Evolutionary conservation across 2,888 invertebrate genomes (phyloP), one percentile per base, ranked within the genome.

Genomic region (Ormia ochracea): DNA sequence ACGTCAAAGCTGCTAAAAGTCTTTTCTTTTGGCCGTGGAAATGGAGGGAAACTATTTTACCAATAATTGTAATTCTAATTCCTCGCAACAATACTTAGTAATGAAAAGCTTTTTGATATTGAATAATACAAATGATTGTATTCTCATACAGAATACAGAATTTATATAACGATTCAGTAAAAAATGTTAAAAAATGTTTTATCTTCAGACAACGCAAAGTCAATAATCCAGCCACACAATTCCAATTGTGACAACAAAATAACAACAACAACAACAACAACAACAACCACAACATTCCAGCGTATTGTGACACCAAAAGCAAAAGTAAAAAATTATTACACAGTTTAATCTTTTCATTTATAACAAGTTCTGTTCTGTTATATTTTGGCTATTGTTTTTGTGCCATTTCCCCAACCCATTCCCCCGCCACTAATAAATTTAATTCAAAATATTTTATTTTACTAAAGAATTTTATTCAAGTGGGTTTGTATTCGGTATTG

Each of bases 361-460:
- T 21, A 63, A 10, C 26, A 48, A 28, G 56, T 74, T 54, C 28
- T 19, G 52, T 26, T 65, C 10, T 36, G 52, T 14, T 43, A 36
- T 61, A n/a, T 59, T 61, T 33, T 36, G 26, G 21, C 10, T 69
- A 26, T 17, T 59, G 14, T 36, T 48, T 58, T 21, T 41, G 3
- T 4, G 19, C 33, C 12, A 4, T 52, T 41, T 41, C 23, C 21
- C 31, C 31, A 12, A 45, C 31, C 31, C n/a, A 45, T 72, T 76
- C 75, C 75, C 75, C 48, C 52, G 61, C 52, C 61, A 50, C 66
- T 66, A 80, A 76, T 80, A 80, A 80, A 80, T 75, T 80, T 68
- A 80, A 72, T 72, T 48, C 54, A 43, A 75, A 56, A 56, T 54
- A 9, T 50, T 63, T 45, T 54, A 17, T 41, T 66, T 61, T 61